Conservation (phyloP, 1,140 invertebrate species). For the Ganaspis sp. region DNA sequence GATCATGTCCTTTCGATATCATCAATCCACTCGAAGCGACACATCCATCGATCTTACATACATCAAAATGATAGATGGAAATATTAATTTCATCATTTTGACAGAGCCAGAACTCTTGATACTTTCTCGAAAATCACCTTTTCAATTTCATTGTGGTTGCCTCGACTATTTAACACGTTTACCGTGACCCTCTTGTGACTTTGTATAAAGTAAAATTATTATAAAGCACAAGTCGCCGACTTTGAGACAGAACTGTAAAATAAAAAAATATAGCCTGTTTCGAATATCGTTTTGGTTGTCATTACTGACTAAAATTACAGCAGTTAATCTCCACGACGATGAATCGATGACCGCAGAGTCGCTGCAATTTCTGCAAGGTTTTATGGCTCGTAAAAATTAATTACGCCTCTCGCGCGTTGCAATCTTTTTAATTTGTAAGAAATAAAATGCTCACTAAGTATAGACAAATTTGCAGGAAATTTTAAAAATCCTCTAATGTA, state of each 20-base stretch:
- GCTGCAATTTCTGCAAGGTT: slow-evolving; percentile 21
- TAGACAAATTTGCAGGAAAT: slow-evolving; percentile 24
- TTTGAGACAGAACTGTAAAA: slow-evolving; percentile 12
- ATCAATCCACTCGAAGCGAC: neutral
- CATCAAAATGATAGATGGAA: slow-evolving; percentile 1
- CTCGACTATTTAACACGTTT: slow-evolving; percentile 23
- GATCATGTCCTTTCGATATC: slow-evolving; percentile 11
- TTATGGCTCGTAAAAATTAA: slow-evolving; percentile 25
- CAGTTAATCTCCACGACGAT: slow-evolving; percentile 22
- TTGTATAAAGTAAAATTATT: no score
- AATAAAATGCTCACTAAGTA: slow-evolving; percentile 22
- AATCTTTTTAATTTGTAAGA: slow-evolving; percentile 26
- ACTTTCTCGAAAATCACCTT: slow-evolving; percentile 3
- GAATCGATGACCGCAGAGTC: slow-evolving; percentile 27
- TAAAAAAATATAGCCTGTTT: slow-evolving; percentile 9
- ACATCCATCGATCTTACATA: neutral
- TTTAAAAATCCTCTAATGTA: slow-evolving; percentile 1
- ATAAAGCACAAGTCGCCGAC: slow-evolving; percentile 15
- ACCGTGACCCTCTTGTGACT: slow-evolving; percentile 11
- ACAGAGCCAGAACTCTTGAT: neutral
- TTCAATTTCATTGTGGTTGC: neutral
- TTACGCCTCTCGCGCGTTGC: slow-evolving; percentile 25
- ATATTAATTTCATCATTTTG: slow-evolving; percentile 5
- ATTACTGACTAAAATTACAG: slow-evolving; percentile 23
- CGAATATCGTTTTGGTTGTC: slow-evolving; percentile 28